Percentiles rank a stretch among this genome's conserved stretches.
These are phyloP conservation scores for Aproaerema taeniolella DNA, from an alignment of 2,888 invertebrate species.

Conservation along the genomic window DNA sequence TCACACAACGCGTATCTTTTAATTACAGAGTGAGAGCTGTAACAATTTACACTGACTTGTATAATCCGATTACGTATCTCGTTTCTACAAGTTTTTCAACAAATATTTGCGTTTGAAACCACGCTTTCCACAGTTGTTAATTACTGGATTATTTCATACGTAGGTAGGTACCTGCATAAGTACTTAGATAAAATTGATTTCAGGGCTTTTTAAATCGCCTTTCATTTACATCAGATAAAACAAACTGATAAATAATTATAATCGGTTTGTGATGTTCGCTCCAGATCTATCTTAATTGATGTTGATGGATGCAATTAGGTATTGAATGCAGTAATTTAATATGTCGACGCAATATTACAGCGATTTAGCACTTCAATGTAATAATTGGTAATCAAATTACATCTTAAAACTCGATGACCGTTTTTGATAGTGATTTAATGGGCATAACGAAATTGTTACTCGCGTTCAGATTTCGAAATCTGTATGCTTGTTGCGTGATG, in stretches of 20 bases:
- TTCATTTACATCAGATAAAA: conserved; percentile 2
- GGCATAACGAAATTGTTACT: neutral
- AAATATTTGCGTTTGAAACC: conserved; percentile 25
- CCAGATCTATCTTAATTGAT: conserved; percentile 2
- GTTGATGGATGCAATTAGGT: conserved; percentile 2
- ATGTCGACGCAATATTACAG: no score
- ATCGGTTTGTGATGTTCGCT: conserved; percentile 6
- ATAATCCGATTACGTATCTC: conserved; percentile 21
- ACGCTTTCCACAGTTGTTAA: conserved; percentile 30
- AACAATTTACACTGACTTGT: conserved; percentile 18
- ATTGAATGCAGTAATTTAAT: neutral
- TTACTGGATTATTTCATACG: conserved; percentile 4
- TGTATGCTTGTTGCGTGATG: no score
- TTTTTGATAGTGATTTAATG: no score
- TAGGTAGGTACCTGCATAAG: conserved; percentile 2
- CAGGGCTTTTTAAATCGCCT: neutral
- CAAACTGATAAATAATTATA: conserved; percentile 1
- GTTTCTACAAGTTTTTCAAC: conserved; percentile 29
- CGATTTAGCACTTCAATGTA: neutral
- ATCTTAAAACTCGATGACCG: neutral
- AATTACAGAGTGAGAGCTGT: conserved; percentile 28
- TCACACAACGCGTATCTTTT: conserved; percentile 33
- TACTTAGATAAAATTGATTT: neutral
- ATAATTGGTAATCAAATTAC: neutral
- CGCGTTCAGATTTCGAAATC: neutral